Conservation (phyloP, 2,888 invertebrate species). For the Xanthorhoe designata region DNA sequence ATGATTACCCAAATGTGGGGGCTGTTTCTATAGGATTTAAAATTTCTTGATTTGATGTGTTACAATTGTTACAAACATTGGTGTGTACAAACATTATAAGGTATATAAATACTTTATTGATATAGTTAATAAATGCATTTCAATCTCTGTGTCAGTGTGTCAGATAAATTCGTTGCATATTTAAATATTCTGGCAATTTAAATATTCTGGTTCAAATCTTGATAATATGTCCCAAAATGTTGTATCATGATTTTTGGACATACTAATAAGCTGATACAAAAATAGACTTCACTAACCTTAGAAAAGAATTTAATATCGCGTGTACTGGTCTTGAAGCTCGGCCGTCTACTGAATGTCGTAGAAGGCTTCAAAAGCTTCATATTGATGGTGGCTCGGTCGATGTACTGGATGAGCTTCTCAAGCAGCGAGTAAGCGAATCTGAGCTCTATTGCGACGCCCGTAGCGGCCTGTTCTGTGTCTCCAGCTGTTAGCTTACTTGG, state of each 20-base stretch:
- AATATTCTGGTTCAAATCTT: no score
- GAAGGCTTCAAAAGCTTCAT: conserved; percentile 98
- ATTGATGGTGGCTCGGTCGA: conserved; percentile 98
- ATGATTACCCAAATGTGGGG: not conserved
- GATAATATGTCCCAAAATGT: no score
- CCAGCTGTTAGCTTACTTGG: conserved; percentile 88
- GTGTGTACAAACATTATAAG: no score
- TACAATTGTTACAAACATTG: no score
- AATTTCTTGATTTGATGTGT: no score
- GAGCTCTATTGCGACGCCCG: conserved; percentile 94
- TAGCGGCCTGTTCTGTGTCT: conserved; percentile 91
- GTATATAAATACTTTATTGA: no score
- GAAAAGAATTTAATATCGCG: conserved; percentile 99
- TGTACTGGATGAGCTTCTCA: conserved; percentile 98
- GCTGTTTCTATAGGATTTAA: no score
- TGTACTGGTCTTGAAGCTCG: conserved; percentile 96
- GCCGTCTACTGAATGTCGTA: conserved; percentile 96
- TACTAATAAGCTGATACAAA: no score
- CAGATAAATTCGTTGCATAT: not conserved
- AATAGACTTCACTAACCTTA: conserved; percentile 90
- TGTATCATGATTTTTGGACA: no score
- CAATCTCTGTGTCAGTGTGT: no score
- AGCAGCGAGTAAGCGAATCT: conserved; percentile 98
- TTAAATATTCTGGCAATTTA: not conserved
- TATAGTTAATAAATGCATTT: no score